Evolutionary conservation across 2,888 invertebrate species (phyloP), one percentile per base, ranked within the genome.

Genomic region (Brachyptera risi): DNA sequence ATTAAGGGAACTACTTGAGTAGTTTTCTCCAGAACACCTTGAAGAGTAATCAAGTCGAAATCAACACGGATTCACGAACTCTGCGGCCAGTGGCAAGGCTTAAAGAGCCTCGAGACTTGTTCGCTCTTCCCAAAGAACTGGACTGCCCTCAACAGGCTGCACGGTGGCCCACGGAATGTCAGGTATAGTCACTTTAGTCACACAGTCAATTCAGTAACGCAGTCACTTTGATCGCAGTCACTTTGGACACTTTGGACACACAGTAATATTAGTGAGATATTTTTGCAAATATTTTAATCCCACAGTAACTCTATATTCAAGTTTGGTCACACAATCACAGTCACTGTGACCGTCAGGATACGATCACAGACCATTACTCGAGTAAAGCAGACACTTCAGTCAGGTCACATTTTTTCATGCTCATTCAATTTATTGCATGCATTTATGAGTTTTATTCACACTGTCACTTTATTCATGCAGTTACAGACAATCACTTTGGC

Each of bases 111-210:
- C 78, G 86, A 67, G 88, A 89, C 71, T 78, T 87, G 62, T 88
- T 87, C 74, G 84, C 86, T 58, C 76, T 86, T 67, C 85, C 85
- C 63, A 85, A 83, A 72, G 85, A 85, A 73, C 77, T 84, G 71
- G 86, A 86, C 69, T 85, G 84, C 71, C 83, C 87, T 58, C 85
- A 86, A 69, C 91, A 91, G 78, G 86, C 88, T 69, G 85, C 91
- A 61, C 80, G 92, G 73, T 92, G 92, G 92, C 92, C 92, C 19
- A 86, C 90, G 47, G 92, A 92, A 79, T 92, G 92, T 76, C 91
- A 92, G 82, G 92, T 91, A 74, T 31, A 13, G 9, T 24, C 47
- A 47, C 47, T 5, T n/a, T n/a, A n/a, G n/a, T n/a, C n/a, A n/a
- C n/a, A n/a, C n/a, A 15, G 13, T 38, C 24, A 2, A n/a, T 47